Evolutionary conservation across 1,140 invertebrate genomes (phyloP), one percentile per base, ranked within the genome.

Genomic region (Drosophila ananassae): DNA sequence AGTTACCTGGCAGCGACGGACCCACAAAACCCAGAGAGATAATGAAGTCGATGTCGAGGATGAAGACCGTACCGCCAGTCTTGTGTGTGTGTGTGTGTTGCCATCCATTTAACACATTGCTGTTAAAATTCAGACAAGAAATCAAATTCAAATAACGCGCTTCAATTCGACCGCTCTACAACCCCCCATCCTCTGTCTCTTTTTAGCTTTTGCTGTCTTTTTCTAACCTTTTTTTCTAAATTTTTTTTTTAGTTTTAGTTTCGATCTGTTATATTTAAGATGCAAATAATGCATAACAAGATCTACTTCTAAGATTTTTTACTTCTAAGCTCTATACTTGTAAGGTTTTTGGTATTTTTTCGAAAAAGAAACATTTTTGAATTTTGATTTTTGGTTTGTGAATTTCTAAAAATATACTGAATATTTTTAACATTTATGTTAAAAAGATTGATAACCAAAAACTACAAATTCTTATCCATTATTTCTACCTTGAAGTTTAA

Each of bases 81-180:
- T 48, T 72, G 73, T 76, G 72, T 0, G 3, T n/a, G 1, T 28
- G 25, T 28, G 25, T 87, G 75, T 87, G 87, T 87, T 89, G 79
- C 71, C 72, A 83, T 87, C 77, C 83, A 87, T 87, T 87, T 87
- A 87, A 89, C 83, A 87, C 83, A 44, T 87, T 89, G 83, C 79
- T 87, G 83, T 83, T 87, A 87, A 87, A 87, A 87, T 89, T 83
- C 76, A 79, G 79, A 82, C 79, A 89, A 87, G 79, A 87, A 87
- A 87, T 87, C 83, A 83, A 87, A 89, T 89, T 87, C 83, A 87
- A 87, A 87, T 87, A 89, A 87, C 78, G 69, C 82, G 82, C 82
- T 87, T 89, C 83, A 89, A 82, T 89, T 87, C 82, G 64, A 52
- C 62, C 68, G 69, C 51, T 30, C 59, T 48, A 34, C 63, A 34